phyloP scores from a whole-genome alignment of 2,113 vertebrate genomes.

The Tricholaema leucomelas region DNA sequence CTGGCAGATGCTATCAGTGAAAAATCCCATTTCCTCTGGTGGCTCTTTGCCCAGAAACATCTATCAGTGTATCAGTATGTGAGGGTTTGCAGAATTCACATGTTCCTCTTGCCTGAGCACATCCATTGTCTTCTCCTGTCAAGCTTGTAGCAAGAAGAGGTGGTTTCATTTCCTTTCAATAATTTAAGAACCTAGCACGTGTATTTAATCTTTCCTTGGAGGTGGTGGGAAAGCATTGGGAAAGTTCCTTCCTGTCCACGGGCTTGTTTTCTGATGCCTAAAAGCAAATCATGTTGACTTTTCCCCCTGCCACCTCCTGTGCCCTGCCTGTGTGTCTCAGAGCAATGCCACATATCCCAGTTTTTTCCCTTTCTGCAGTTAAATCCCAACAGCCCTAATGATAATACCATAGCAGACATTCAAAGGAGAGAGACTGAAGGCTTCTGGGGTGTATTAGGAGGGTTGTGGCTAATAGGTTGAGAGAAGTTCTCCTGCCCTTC shows the following conservation, averaged over 20 bases:
- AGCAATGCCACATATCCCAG: not conserved
- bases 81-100: conserved; percentile 26
- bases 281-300: not conserved
- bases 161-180: conserved; percentile 50
- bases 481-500: no score
- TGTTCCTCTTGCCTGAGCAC: not conserved
- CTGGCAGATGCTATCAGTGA: conserved; percentile 38
- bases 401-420: not conserved
- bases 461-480: no score
- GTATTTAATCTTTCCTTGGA: conserved; percentile 26
- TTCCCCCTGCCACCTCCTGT: not conserved
- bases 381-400: not conserved
- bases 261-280: not conserved
- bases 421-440: not conserved
- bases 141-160: conserved; percentile 21
- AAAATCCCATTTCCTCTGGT: conserved; percentile 56
- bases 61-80: conserved; percentile 16
- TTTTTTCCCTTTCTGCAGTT: not conserved
- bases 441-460: not conserved
- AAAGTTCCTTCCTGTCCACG: not conserved
- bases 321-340: not conserved
- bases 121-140: conserved; percentile 13
- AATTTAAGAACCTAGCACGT: conserved; percentile 15
- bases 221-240: not conserved
- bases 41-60: conserved; percentile 57